These are phyloP conservation scores for Agapetus fuscipes DNA, from an alignment of 2,888 invertebrate genomes.

Conservation along the genomic window DNA sequence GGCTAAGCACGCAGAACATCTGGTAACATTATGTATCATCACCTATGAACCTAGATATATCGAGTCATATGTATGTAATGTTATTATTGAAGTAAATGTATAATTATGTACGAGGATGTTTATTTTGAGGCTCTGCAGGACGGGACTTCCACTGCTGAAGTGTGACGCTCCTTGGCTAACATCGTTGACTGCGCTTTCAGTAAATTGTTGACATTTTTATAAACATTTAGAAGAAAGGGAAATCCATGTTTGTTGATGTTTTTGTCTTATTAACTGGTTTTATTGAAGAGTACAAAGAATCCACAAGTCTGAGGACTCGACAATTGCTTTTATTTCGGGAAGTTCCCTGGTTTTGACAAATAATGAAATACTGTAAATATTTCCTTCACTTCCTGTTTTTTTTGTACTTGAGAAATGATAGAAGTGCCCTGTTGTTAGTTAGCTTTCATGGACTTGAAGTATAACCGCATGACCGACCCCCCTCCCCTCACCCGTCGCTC, in stretches of 20 bases:
- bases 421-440: slow-evolving; percentile 9
- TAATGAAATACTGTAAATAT: slow-evolving; percentile 18
- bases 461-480: slow-evolving; percentile 14
- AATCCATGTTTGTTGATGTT: slow-evolving; percentile 7
- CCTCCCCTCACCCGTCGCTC: too few relatives aligned
- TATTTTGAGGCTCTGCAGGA: slow-evolving; percentile 32
- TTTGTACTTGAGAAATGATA: slow-evolving; percentile 15
- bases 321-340: slow-evolving; percentile 15
- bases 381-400: slow-evolving; percentile 12
- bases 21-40: slow-evolving; percentile 12
- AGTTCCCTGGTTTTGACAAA: slow-evolving; percentile 8
- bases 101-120: slow-evolving; percentile 47
- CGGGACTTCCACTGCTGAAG: slow-evolving; percentile 1
- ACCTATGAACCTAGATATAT: slow-evolving; percentile 10
- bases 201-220: slow-evolving; percentile 20
- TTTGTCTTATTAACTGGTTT: slow-evolving; percentile 11
- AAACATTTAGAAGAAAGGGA: slow-evolving; percentile 10
- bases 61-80: slow-evolving; percentile 37
- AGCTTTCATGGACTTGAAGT: slow-evolving; percentile 9
- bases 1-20: slow-evolving; percentile 49
- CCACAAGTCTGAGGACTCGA: too few relatives aligned
- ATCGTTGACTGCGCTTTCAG: slow-evolving; percentile 12
- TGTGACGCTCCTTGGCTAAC: not conserved
- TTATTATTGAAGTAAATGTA: slow-evolving; percentile 48
- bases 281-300: slow-evolving; percentile 16